Base-by-base conservation (phyloP, 2,113 vertebrate genomes). In the Motacilla tschutschensis region DNA sequence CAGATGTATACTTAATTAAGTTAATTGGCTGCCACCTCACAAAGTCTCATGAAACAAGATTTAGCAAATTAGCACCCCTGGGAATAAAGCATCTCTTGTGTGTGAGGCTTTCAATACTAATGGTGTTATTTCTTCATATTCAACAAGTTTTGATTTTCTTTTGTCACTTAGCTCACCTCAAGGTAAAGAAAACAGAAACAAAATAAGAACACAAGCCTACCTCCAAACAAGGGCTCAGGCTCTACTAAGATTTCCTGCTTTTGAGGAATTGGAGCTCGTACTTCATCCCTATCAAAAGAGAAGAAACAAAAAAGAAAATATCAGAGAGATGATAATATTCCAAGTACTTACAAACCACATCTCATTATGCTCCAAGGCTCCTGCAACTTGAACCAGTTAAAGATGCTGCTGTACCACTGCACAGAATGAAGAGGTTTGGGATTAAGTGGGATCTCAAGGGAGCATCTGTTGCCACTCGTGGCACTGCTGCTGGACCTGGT, bases 171-270 rank as follows among this genome's bases (percentile, higher is more conserved):
- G 35, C 14, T 43, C 24, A 72, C 28, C 20, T 26, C 35, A 64
- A 53, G 8, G 36, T 21, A 73, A 72, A 69, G 21, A 79, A 78
- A 88, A 40, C 29, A 64, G 72, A 48, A 28, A 53, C 18, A 66
- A 92, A 76, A 14, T 14, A 65, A 78, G 47, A 90, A 73, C 44
- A 71, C 33, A 50, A 71, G 66, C 95, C 94, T 98, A 99, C 99
- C 99, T 97, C 98, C 99, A 97, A 99, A 99, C 84, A 99, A 95
- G 28, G 99, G 98, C 93, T 99, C 99, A 58, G 99, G 99, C 89
- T 99, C 99, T 78, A 99, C 99, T 85, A 99, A 92, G 95, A 99
- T 99, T 95, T 99, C 99, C 90, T 99, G 99, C 92, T 99, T 99
- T 92, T 99, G 99, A 90, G 99, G 99, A 98, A 99, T 99, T 40